Evolutionary conservation across 2,113 vertebrate species (phyloP).

Genomic region (Limnothrissa miodon): DNA sequence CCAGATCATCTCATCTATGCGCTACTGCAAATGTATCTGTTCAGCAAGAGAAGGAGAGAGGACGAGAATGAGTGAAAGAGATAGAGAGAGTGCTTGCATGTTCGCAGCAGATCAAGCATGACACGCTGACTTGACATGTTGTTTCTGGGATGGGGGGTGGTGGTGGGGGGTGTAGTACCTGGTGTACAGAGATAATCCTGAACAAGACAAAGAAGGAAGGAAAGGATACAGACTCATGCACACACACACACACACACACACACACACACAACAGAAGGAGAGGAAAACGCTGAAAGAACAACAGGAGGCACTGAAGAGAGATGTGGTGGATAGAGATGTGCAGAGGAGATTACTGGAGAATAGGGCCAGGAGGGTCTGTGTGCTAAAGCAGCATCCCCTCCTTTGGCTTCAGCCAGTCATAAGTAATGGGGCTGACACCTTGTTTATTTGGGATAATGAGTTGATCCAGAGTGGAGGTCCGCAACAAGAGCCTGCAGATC

Average conservation of each 20-base stretch:
- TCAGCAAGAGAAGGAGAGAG: conserved; percentile 22
- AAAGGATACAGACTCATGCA: conserved; percentile 40
- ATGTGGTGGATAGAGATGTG: conserved; percentile 80
- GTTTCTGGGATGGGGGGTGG: conserved; percentile 76
- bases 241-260: conserved; percentile 54
- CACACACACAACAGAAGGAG: conserved; percentile 60
- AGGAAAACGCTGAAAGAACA: conserved; percentile 53
- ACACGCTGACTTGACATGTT: conserved; percentile 72
- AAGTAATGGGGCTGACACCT: conserved; percentile 88
- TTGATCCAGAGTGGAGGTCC: conserved; percentile 81
- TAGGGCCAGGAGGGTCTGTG: conserved; percentile 80
- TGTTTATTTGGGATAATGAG: conserved; percentile 87
- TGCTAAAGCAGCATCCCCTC: conserved; percentile 80
- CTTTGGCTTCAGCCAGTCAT: conserved; percentile 84
- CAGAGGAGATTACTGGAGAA: conserved; percentile 86
- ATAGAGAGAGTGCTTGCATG: conserved; percentile 64
- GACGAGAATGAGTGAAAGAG: conserved; percentile 13
- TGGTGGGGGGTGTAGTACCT: conserved; percentile 77
- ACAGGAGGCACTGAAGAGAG: conserved; percentile 76
- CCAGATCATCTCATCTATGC: conserved; percentile 59
- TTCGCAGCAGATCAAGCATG: conserved; percentile 79
- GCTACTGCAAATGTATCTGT: conserved; percentile 72
- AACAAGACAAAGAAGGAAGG: conserved; percentile 72
- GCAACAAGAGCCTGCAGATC: conserved; percentile 88
- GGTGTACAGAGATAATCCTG: conserved; percentile 86